Percentiles rank a stretch among this genome's conserved stretches.
These are phyloP conservation scores for Girardia tigrina DNA, from an alignment of 2,888 invertebrate genomes.

Conservation along the genomic window DNA sequence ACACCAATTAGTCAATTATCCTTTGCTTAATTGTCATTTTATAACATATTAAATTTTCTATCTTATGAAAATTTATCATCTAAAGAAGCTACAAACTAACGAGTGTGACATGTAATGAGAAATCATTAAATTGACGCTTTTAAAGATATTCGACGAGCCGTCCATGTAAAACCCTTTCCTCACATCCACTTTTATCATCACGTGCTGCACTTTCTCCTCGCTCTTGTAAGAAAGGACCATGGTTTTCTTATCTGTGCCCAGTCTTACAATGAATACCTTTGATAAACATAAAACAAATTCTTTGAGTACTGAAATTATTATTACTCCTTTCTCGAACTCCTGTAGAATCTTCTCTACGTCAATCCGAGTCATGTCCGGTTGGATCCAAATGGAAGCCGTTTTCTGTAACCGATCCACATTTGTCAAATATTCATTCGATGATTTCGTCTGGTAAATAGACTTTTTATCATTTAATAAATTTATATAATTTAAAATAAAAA, in stretches of 20 bases:
- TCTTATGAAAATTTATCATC: too few species aligned
- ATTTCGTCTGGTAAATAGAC: too few species aligned
- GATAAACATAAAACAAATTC: too few species aligned
- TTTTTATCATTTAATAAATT: too few species aligned
- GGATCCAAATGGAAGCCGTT: not conserved
- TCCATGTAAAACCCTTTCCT: slow-evolving; percentile 7
- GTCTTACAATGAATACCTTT: not conserved
- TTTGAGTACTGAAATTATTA: too few species aligned
- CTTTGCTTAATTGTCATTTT: too few species aligned
- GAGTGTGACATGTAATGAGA: not conserved
- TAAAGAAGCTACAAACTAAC: too few species aligned
- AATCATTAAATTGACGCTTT: slow-evolving; percentile 6
- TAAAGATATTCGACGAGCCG: not conserved
- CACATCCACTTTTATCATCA: not conserved
- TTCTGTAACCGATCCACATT: not conserved
- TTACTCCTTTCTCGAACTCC: not conserved
- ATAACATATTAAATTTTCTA: too few species aligned
- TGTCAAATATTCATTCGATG: not conserved
- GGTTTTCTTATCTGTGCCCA: not conserved
- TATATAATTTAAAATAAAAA: too few species aligned
- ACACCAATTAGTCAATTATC: too few species aligned
- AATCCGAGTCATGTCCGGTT: not conserved
- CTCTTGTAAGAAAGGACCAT: not conserved
- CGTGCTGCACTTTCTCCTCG: not conserved
- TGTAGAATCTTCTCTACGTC: not conserved